A percentile compares a stretch with the other conserved stretches of the same genome.
Evolutionary conservation across 2,797 vertebrate genomes (phyloP).

Genomic region (Pantherophis alleghaniensis): DNA sequence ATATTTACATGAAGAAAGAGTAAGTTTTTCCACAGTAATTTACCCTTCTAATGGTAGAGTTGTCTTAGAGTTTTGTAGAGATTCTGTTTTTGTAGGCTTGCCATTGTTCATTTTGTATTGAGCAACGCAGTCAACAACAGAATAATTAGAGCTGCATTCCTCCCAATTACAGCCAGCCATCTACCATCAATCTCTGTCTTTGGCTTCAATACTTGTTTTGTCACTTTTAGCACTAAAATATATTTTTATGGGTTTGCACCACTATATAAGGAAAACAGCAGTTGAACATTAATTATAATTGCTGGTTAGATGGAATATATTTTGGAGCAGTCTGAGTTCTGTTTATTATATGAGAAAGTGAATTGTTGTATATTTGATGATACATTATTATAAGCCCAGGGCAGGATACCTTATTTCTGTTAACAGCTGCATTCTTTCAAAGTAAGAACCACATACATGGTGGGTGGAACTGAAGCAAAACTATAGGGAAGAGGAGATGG

Average conservation of each 20-base stretch:
- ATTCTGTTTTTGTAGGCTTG: neutral
- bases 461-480: neutral
- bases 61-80: neutral
- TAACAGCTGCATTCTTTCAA: neutral
- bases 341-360: neutral
- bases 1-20: neutral
- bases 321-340: neutral
- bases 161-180: neutral
- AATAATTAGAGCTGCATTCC: neutral
- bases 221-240: slow-evolving; percentile 6
- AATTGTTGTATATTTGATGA: neutral
- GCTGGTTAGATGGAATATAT: neutral
- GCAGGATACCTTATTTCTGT: neutral
- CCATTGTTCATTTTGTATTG: neutral
- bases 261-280: fast-evolving
- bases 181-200: slow-evolving; percentile 8
- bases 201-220: neutral
- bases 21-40: neutral
- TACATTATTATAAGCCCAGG: neutral
- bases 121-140: neutral
- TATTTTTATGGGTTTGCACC: neutral
- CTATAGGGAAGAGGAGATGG: neutral
- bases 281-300: neutral
- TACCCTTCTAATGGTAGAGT: neutral
- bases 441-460: neutral